A percentile compares a stretch with the other conserved stretches of the same genome.
Evolutionary conservation across 2,797 vertebrate genomes (phyloP).

Genomic region (Helostoma temminkii): DNA sequence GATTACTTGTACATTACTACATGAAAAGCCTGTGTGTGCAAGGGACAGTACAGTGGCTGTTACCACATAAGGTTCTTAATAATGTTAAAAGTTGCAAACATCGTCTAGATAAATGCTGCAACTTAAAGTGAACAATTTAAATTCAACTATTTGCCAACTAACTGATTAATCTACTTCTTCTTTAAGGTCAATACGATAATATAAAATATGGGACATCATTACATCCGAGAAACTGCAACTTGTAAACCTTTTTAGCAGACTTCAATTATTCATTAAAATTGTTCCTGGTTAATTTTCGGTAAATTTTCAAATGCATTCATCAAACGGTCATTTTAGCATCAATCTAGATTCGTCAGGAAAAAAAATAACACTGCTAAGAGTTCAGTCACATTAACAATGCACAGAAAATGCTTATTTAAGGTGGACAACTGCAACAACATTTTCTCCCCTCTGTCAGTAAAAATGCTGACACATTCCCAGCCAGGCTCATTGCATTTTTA

Average conservation of each 20-base stretch:
- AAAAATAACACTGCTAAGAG: neutral
- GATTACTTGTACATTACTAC: neutral
- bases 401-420: neutral
- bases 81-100: neutral
- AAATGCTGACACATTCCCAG: slow-evolving; percentile 46
- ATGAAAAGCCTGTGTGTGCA: neutral
- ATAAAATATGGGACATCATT: neutral
- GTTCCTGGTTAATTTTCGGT: neutral
- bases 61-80: neutral
- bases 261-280: neutral
- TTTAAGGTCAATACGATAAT: too few relatives aligned
- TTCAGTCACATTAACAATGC: neutral
- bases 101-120: neutral
- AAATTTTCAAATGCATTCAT: neutral
- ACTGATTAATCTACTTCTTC: neutral
- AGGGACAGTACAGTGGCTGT: neutral
- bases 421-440: neutral
- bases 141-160: neutral
- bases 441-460: neutral
- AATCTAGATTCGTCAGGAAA: neutral
- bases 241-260: neutral
- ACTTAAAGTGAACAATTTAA: neutral
- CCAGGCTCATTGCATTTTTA: neutral
- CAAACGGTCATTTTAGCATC: neutral
- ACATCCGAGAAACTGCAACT: neutral